A percentile compares a stretch with the other conserved stretches of the same genome.
Evolutionary conservation across 2,888 invertebrate genomes (phyloP).

Genomic region (Diloba caeruleocephala): DNA sequence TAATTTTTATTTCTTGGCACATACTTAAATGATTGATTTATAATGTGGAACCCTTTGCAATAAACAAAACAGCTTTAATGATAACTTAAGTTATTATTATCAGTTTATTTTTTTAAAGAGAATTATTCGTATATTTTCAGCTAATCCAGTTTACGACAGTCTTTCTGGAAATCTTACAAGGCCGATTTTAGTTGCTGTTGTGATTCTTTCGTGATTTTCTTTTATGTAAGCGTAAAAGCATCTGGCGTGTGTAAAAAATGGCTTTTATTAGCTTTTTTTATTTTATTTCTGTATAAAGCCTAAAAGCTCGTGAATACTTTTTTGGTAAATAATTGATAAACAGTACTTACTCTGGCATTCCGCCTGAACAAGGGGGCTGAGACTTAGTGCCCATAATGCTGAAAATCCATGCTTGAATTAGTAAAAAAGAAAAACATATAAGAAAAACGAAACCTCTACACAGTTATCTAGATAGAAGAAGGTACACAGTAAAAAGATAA

Average conservation of each 20-base stretch:
- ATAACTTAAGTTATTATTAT: no score
- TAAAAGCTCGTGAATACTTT: conserved; percentile 64
- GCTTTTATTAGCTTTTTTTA: conserved; percentile 57
- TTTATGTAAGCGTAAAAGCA: conserved; percentile 56
- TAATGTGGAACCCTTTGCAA: conserved; percentile 23
- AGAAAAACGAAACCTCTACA: conserved; percentile 65
- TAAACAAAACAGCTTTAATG: conserved; percentile 35
- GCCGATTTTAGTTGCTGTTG: conserved; percentile 22
- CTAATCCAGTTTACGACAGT: conserved; percentile 74
- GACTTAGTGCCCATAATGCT: conserved; percentile 87
- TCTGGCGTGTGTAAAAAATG: conserved; percentile 40
- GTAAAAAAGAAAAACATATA: conserved; percentile 77
- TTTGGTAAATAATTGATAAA: conserved; percentile 47
- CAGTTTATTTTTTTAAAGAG: conserved; percentile 10
- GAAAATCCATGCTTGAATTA: conserved; percentile 88
- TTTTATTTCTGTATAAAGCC: conserved; percentile 64
- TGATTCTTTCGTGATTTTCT: conserved; percentile 33
- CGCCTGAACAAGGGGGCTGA: conserved; percentile 86
- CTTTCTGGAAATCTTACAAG: conserved; percentile 37
- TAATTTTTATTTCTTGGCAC: conserved; percentile 21
- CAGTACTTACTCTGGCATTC: conserved; percentile 88
- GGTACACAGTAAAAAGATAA: conserved; percentile 53
- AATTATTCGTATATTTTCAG: conserved; percentile 27
- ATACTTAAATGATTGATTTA: conserved; percentile 30
- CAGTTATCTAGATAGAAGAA: conserved; percentile 65